phyloP scores from a whole-genome alignment of 2,888 invertebrate genomes.

The Drymonia ruficornis region DNA sequence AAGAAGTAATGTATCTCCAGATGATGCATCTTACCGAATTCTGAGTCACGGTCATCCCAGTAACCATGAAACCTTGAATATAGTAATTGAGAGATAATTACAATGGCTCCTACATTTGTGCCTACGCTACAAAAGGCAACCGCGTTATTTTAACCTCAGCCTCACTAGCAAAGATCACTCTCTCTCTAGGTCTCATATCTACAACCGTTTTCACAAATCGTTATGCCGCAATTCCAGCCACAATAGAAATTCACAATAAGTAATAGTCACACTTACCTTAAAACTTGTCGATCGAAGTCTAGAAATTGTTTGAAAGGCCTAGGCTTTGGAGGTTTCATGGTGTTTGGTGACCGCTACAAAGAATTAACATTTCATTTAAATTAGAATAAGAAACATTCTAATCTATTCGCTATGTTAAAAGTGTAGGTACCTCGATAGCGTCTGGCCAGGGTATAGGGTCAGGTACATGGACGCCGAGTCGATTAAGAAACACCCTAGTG shows the following conservation, averaged over 20 bases:
- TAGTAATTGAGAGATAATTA: not conserved
- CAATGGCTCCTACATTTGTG: not conserved
- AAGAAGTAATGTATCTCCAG: slow-evolving; percentile 94
- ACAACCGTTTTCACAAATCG: too few relatives aligned
- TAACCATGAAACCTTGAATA: slow-evolving; percentile 90
- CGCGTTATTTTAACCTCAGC: too few relatives aligned
- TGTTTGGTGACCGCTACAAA: slow-evolving; percentile 62
- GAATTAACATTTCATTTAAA: slow-evolving; percentile 9
- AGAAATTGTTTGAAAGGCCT: slow-evolving; percentile 92
- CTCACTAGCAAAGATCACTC: too few relatives aligned
- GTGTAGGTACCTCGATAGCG: slow-evolving; percentile 54
- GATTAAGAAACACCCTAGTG: slow-evolving; percentile 92
- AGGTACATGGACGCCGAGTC: slow-evolving; percentile 93
- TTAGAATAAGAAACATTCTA: not conserved
- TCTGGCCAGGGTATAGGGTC: slow-evolving; percentile 83
- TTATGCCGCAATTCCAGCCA: too few relatives aligned
- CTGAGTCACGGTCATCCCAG: slow-evolving; percentile 94
- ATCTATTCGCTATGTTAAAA: not conserved
- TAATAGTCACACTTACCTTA: slow-evolving; percentile 56
- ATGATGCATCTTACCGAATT: slow-evolving; percentile 91
- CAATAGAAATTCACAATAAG: not conserved
- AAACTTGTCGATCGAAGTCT: slow-evolving; percentile 90
- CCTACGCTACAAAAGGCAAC: too few relatives aligned
- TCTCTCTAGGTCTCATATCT: too few relatives aligned
- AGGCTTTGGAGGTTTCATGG: slow-evolving; percentile 69